Conservation (phyloP, 2,888 invertebrate genomes). For the Megalurothrips usitatus region DNA sequence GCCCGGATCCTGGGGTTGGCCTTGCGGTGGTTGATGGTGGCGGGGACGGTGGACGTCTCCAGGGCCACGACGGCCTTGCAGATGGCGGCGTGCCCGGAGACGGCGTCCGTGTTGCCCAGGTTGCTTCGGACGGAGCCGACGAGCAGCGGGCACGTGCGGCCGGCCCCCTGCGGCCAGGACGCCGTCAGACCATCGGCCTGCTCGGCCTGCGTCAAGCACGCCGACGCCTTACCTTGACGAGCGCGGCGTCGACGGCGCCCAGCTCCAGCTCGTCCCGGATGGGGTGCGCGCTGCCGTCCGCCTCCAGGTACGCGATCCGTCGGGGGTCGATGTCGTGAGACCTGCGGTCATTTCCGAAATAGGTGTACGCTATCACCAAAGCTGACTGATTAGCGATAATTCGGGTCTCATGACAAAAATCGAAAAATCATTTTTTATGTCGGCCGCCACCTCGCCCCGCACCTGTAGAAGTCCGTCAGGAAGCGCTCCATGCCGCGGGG, state of each 20-base stretch:
- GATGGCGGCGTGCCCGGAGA: slow-evolving; percentile 81
- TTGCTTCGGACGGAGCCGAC: slow-evolving; percentile 97
- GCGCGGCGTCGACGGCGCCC: slow-evolving; percentile 69
- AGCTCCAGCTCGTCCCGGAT: slow-evolving; percentile 60
- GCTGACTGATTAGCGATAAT: no score
- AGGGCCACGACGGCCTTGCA: slow-evolving; percentile 89
- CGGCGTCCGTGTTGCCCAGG: slow-evolving; percentile 96
- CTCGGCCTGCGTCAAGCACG: no score
- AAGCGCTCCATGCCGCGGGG: slow-evolving; percentile 33
- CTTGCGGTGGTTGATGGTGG: slow-evolving; percentile 77
- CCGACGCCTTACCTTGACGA: slow-evolving; percentile 58
- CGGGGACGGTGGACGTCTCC: slow-evolving; percentile 83
- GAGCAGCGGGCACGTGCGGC: slow-evolving; percentile 60
- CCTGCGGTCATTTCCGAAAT: slow-evolving; percentile 27
- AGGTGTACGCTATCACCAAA: no score
- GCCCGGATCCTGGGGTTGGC: slow-evolving; percentile 89
- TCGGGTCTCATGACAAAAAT: no score
- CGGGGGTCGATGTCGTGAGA: slow-evolving; percentile 50
- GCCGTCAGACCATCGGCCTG: no score
- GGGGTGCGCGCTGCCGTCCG: slow-evolving; percentile 50
- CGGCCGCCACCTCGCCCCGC: not conserved
- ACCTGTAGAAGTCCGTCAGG: slow-evolving; percentile 48
- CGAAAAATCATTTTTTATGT: no score
- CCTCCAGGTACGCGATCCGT: slow-evolving; percentile 54
- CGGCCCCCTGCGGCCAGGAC: slow-evolving; percentile 49